phyloP scores from a whole-genome alignment of 2,888 invertebrate genomes.

The Eudemis profundana region DNA sequence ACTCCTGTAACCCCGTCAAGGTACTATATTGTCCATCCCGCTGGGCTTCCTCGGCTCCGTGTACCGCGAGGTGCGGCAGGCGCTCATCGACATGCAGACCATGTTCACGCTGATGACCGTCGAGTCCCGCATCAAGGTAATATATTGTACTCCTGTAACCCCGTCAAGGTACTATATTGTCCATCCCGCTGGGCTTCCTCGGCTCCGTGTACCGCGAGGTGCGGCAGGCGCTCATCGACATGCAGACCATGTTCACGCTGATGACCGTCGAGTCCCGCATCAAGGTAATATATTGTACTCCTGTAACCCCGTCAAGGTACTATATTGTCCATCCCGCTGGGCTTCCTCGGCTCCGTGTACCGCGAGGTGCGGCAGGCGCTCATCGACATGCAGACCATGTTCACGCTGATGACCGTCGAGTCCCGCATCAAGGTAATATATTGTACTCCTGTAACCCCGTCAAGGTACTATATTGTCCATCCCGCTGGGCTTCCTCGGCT shows the following conservation, averaged over 20 bases:
- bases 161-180: too few species aligned
- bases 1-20: too few species aligned
- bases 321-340: slow-evolving; percentile 98
- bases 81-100: slow-evolving; percentile 98
- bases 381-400: slow-evolving; percentile 99
- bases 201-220: slow-evolving; percentile 99
- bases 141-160: too few species aligned
- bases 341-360: slow-evolving; percentile 99
- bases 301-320: too few species aligned
- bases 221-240: slow-evolving; percentile 97
- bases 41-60: slow-evolving; percentile 99
- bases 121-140: too few species aligned
- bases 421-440: too few species aligned
- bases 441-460: too few species aligned
- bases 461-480: too few species aligned
- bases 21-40: slow-evolving; percentile 98
- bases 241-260: slow-evolving; percentile 99
- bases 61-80: slow-evolving; percentile 98
- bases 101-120: slow-evolving; percentile 99
- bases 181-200: slow-evolving; percentile 98
- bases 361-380: slow-evolving; percentile 98
- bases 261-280: too few species aligned
- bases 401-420: too few species aligned
- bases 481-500: slow-evolving; percentile 98
- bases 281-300: too few species aligned